These are phyloP conservation scores for Zoroaster sp. DNA, from an alignment of 53 echinoderm and acorn worm species.

Conservation along the genomic window DNA sequence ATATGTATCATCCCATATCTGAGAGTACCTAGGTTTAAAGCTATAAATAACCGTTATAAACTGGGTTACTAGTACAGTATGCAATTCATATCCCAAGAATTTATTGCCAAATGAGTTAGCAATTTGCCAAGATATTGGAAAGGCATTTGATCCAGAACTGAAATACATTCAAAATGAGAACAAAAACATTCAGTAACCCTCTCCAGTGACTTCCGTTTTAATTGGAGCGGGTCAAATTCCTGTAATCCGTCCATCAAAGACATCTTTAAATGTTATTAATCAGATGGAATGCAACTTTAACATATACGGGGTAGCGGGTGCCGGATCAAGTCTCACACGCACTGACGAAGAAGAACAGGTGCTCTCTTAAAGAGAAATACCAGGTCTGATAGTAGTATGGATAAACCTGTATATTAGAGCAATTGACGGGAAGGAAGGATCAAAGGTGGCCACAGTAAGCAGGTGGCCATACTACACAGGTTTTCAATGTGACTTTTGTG, in stretches of 20 bases:
- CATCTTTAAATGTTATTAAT: neutral
- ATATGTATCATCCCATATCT: neutral
- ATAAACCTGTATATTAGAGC: neutral
- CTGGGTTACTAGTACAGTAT: neutral
- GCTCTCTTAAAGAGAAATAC: neutral
- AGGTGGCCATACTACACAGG: too few species aligned
- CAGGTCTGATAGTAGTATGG: neutral
- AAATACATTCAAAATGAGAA: neutral
- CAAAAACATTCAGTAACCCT: neutral
- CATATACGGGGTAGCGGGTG: slow-evolving; percentile 5
- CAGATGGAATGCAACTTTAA: slow-evolving; percentile 21
- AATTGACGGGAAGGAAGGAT: neutral
- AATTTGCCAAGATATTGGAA: neutral
- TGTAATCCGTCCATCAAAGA: slow-evolving; percentile 15
- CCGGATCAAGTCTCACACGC: neutral
- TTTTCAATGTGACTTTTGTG: neutral
- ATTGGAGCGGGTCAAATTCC: slow-evolving; percentile 8
- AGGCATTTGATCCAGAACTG: slow-evolving; percentile 13
- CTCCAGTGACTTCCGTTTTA: neutral
- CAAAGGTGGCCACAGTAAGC: neutral
- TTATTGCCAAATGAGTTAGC: neutral
- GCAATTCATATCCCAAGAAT: neutral
- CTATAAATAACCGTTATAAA: neutral
- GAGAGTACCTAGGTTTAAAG: neutral
- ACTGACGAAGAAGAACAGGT: slow-evolving; percentile 30